Evolutionary conservation across 2,888 invertebrate genomes (phyloP).

Genomic region (Xestia sexstrigata): DNA sequence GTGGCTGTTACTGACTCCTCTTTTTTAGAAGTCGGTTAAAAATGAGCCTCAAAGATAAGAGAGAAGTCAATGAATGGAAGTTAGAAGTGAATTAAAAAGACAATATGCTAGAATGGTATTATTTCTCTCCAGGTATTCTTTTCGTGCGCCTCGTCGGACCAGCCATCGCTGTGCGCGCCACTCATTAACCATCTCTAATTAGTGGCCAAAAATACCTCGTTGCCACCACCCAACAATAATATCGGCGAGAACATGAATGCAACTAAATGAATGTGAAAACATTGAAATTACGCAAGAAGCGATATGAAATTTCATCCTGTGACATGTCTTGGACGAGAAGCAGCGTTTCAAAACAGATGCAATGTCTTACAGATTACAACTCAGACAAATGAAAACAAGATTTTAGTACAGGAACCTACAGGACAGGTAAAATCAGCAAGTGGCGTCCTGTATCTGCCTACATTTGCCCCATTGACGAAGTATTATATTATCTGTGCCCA

Average conservation of each 20-base stretch:
- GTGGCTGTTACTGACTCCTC: too few relatives aligned
- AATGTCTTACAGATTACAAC: not conserved
- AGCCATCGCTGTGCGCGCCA: not conserved
- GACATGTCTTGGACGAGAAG: constrained; percentile 11
- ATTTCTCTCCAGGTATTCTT: not conserved
- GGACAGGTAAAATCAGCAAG: not conserved
- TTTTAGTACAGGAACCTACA: not conserved
- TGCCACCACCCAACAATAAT: not conserved
- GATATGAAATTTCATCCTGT: constrained; percentile 18
- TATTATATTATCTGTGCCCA: too few relatives aligned
- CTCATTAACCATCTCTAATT: not conserved
- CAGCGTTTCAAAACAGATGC: not conserved
- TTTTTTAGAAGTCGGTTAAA: too few relatives aligned
- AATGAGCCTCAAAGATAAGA: not conserved
- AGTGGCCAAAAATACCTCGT: not conserved
- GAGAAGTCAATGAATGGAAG: not conserved
- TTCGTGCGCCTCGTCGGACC: not conserved
- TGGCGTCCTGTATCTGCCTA: not conserved
- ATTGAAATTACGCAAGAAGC: constrained; percentile 21
- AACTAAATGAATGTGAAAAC: not conserved
- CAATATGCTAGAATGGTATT: not conserved
- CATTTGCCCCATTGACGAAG: too few relatives aligned
- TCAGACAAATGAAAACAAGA: not conserved
- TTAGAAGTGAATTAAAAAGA: not conserved
- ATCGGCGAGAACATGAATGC: not conserved